Base-by-base conservation (phyloP, 2,888 invertebrate species). In the Drosophila koepferae region DNA sequence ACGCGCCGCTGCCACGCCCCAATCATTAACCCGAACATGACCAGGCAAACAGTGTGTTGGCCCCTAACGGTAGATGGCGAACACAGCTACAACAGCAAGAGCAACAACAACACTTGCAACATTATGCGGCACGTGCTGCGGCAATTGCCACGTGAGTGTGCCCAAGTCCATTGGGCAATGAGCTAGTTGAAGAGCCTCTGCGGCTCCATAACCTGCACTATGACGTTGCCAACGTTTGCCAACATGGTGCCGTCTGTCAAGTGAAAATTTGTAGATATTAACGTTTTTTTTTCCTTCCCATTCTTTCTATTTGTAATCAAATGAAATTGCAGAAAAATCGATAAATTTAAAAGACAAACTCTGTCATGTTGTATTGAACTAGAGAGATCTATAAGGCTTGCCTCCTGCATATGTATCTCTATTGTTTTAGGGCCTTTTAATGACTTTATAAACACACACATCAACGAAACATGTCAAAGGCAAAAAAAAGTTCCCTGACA, bases 191-290 rank as follows among this genome's bases (percentile, higher is more conserved):
- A 48, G 62, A 74, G 68, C 69, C 60, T 72, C 72, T n/a, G 41
- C 56, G 67, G 67, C 12, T 62, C 14, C 34, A 48, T 12, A 59
- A 56, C 56, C 53, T 65, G 61, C 28, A 55, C 46, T 68, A 69
- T 89, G 89, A 74, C 84, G 70, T 56, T 76, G 71, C 60, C 81
- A 28, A 12, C 51, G n/a, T 28, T 2, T 16, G 18, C n/a, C n/a
- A 28, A 28, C 28, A 6, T 67, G 78, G 70, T 69, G 80, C 66
- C 89, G 77, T 78, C 75, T 48, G 58, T 46, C 63, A 69, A 83
- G 91, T 89, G 90, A 90, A 91, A 91, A 90, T 91, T 91, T 91
- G 91, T 86, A 91, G 86, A 91, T 90, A 91, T 88, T 91, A 87
- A 86, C 75, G 83, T 89, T 89, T 87, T 88, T 70, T 43, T 8